A percentile compares a stretch with the other conserved stretches of the same genome.
phyloP scores from a whole-genome alignment of 2,888 invertebrate genomes.

The Ypsolopha sequella region DNA sequence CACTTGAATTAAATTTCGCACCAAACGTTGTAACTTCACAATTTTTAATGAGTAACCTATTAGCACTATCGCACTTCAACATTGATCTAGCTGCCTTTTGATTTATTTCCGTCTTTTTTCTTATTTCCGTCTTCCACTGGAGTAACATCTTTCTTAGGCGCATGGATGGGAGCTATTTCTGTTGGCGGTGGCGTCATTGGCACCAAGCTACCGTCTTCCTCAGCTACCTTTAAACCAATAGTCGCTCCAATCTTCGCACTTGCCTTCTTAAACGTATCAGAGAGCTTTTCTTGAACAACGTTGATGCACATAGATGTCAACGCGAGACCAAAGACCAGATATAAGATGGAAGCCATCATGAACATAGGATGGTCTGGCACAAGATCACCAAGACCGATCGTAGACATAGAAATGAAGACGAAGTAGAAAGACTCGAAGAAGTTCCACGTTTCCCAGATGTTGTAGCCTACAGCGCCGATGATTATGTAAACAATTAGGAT shows the following conservation, averaged over 20 bases:
- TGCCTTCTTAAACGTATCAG: conserved; percentile 86
- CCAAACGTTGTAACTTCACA: conserved; percentile 1
- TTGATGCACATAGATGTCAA: conserved; percentile 98
- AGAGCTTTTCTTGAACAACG: conserved; percentile 88
- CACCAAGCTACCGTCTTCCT: conserved; percentile 73
- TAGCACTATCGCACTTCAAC: conserved; percentile 3
- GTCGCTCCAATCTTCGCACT: conserved; percentile 89
- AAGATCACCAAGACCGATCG: conserved; percentile 96
- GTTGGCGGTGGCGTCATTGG: conserved; percentile 51
- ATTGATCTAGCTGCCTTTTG: conserved; percentile 39
- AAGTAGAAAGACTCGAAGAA: conserved; percentile 96
- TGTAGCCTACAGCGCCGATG: conserved; percentile 85
- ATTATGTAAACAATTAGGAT: conserved; percentile 90
- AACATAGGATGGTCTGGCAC: conserved; percentile 90
- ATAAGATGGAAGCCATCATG: conserved; percentile 93
- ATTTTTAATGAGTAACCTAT: conserved; percentile 6
- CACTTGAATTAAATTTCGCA: conserved; percentile 6
- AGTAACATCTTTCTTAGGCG: conserved; percentile 29
- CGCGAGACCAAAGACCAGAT: conserved; percentile 94
- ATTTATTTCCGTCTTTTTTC: conserved; percentile 22
- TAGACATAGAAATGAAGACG: conserved; percentile 96
- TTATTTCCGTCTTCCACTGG: conserved; percentile 23
- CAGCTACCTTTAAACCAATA: conserved; percentile 81
- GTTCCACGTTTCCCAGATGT: conserved; percentile 85
- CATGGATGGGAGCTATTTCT: conserved; percentile 56